These are phyloP conservation scores for Oeneis ivallda DNA, from an alignment of 2,888 invertebrate species.

Conservation along the genomic window DNA sequence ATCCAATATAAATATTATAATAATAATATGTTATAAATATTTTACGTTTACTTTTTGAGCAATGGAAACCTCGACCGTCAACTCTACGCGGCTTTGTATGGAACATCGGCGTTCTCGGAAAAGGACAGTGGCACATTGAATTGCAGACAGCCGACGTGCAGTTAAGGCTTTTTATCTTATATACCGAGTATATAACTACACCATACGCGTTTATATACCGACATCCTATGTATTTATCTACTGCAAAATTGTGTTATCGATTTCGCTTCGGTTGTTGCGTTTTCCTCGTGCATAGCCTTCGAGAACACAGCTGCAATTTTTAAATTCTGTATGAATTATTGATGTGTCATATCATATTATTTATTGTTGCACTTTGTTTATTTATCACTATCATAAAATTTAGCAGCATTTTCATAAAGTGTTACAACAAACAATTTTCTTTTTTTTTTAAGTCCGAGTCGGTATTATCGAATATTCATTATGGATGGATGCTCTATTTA, in stretches of 20 bases:
- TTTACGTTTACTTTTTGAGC: no score
- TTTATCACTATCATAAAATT: no score
- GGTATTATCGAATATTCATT: no score
- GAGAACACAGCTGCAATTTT: background rate
- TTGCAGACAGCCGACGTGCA: constrained; percentile 20
- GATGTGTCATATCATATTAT: no score
- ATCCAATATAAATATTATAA: no score
- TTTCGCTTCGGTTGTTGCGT: background rate
- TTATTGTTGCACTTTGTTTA: no score
- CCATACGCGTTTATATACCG: background rate
- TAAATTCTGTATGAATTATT: no score
- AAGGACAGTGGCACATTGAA: constrained; percentile 26
- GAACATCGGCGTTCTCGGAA: constrained; percentile 34
- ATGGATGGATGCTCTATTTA: no score
- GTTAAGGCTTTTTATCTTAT: constrained; percentile 18
- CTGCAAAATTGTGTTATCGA: background rate
- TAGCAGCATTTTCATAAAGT: no score
- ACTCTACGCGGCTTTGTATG: constrained; percentile 31
- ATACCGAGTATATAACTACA: background rate
- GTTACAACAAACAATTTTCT: no score
- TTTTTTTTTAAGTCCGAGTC: no score
- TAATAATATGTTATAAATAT: no score
- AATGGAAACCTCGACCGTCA: constrained; percentile 29
- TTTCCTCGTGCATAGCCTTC: background rate
- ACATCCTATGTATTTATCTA: constrained; percentile 5